Base-by-base conservation (phyloP, 2,888 invertebrate species). In the Thysanoteuthis rhombus region DNA sequence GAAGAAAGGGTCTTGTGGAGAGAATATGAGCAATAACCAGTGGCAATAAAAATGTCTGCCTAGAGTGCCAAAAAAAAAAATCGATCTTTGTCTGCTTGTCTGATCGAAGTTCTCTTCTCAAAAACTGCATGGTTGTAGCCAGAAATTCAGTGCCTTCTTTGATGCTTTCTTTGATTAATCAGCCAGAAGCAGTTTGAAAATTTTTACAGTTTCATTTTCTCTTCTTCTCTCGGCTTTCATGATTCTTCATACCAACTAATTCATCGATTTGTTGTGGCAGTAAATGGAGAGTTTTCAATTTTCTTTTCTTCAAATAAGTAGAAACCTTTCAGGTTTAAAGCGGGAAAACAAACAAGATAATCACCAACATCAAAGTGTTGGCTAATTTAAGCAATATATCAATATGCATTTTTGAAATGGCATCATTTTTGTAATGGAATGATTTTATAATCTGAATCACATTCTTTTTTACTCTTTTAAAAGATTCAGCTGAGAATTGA, bases 1-100 rank as follows among this genome's bases (percentile, higher is more conserved):
- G 32, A n/a, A 16, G 36, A 75, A n/a, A n/a, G n/a, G 25, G 12
- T 12, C 32, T n/a, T 75, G n/a, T 75, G 19, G n/a, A 75, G 19
- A 12, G n/a, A 75, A n/a, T 8, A 8, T 19, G 75, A 75, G 12
- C 75, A n/a, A 25, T n/a, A 75, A 10, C 75, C 75, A 75, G 75
- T 75, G 75, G n/a, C 75, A 75, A 75, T 75, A 75, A 75, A 58
- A n/a, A 75, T 75, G 75, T 75, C 75, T n/a, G 75, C 75, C n/a
- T 36, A 36, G 4, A 75, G 75, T 36, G 16, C 28, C 16, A n/a
- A 75, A 16, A 75, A 75, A 75, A 36, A 75, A 75, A 75, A 75
- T n/a, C n/a, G 36, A 75, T n/a, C 28, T 28, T 58, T n/a, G n/a
- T 75, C n/a, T 75, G 75, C n/a, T 75, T 75, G n/a, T 75, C 25